A percentile compares a stretch with the other conserved stretches of the same genome.
These are phyloP conservation scores for Chironomus tentans DNA, from an alignment of 2,888 invertebrate species.

Conservation along the genomic window DNA sequence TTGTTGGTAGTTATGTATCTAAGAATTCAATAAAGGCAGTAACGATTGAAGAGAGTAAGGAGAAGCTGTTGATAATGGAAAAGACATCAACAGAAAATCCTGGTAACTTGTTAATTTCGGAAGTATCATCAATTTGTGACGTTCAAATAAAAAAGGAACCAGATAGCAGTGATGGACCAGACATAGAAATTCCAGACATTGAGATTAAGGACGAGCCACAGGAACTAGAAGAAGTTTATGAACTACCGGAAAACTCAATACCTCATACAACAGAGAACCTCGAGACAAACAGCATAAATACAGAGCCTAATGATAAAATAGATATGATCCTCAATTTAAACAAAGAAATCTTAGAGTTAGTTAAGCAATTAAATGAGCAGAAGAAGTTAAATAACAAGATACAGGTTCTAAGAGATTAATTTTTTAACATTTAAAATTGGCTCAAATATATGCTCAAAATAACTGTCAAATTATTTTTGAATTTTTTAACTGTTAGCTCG, in stretches of 20 bases:
- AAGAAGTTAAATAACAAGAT: background rate
- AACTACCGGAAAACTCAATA: background rate
- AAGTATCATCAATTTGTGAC: background rate
- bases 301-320: background rate
- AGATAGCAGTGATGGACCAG: background rate
- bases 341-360: background rate
- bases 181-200: background rate
- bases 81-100: background rate
- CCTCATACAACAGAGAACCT: background rate
- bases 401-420: background rate
- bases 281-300: background rate
- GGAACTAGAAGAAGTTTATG: background rate
- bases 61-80: background rate
- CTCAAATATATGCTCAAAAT: background rate
- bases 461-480: background rate
- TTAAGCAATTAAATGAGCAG: background rate
- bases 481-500: background rate
- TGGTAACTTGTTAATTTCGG: background rate
- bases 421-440: background rate
- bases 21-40: background rate
- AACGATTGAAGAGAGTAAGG: background rate
- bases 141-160: background rate
- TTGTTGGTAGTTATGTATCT: background rate
- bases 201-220: background rate
- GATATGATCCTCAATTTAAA: background rate